A percentile compares a stretch with the other conserved stretches of the same genome.
Conservation (phyloP, 2,888 invertebrate genomes). For the Matsumyia berberina region DNA sequence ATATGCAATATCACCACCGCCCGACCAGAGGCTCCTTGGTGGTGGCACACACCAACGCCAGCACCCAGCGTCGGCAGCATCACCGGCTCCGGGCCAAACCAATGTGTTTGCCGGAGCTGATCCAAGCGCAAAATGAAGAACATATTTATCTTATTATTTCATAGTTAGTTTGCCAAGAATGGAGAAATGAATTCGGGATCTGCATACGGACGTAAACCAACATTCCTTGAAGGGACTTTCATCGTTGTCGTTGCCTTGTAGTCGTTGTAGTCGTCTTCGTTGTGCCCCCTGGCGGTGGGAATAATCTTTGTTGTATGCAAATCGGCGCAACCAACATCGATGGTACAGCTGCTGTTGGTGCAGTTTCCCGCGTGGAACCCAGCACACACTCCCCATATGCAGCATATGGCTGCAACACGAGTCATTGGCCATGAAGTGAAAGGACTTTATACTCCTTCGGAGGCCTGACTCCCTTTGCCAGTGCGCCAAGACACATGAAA, state of each 20-base stretch:
- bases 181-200: conserved; percentile 54
- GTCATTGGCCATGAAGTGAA: conserved; percentile 62
- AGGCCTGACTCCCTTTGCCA: background rate
- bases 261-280: background rate
- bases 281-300: conserved; percentile 25
- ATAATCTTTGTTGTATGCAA: conserved; percentile 64
- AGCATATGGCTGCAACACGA: conserved; percentile 40
- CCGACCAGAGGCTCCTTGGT: conserved; percentile 12
- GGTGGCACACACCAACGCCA: conserved; percentile 14
- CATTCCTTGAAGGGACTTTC: conserved; percentile 31
- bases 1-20: conserved; percentile 51
- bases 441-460: conserved; percentile 7
- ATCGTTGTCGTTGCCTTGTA: conserved; percentile 10
- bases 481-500: background rate
- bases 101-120: conserved; percentile 64
- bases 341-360: conserved; percentile 25
- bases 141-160: conserved; percentile 76
- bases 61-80: background rate
- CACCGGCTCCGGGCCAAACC: conserved; percentile 46
- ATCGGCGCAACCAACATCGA: conserved; percentile 30
- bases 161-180: conserved; percentile 73
- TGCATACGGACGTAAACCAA: conserved; percentile 5
- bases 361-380: conserved; percentile 15
- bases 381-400: conserved; percentile 4
- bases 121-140: conserved; percentile 74